A percentile compares a stretch with the other conserved stretches of the same genome.
Evolutionary conservation across 2,888 invertebrate species (phyloP).

Genomic region (Argynnis bischoffii): DNA sequence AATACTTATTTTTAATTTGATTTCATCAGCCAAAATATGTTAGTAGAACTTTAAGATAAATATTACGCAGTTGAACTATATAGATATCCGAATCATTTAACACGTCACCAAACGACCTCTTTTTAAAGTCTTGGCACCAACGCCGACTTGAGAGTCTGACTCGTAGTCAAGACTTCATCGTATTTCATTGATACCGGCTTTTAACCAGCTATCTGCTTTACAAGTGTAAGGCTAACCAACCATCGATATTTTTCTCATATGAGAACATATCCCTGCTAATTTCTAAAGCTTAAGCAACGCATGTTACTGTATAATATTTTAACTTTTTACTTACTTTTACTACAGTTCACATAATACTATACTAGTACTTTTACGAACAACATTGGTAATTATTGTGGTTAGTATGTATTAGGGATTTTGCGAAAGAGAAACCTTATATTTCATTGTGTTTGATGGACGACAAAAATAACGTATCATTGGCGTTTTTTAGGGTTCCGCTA

Average conservation of each 20-base stretch:
- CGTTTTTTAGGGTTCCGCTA: too few species aligned
- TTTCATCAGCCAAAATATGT: background rate
- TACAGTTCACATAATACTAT: too few species aligned
- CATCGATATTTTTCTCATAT: background rate
- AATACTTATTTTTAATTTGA: too few species aligned
- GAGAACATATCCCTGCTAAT: background rate
- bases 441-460: too few species aligned
- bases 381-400: background rate
- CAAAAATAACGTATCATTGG: too few species aligned
- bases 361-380: background rate
- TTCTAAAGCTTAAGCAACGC: background rate
- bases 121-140: slow-evolving; percentile 24
- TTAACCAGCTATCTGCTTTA: slow-evolving; percentile 15
- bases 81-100: slow-evolving; percentile 1
- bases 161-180: slow-evolving; percentile 28
- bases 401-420: too few species aligned
- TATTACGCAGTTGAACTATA: background rate
- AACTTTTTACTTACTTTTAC: too few species aligned
- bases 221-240: slow-evolving; percentile 19
- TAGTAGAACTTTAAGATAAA: background rate
- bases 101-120: slow-evolving; percentile 22
- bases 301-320: background rate
- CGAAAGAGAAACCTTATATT: too few species aligned
- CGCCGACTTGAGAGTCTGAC: slow-evolving; percentile 20
- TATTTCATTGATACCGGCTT: slow-evolving; percentile 32